Conservation (phyloP, 2,113 vertebrate genomes). For the Rhinichthys klamathensis region DNA sequence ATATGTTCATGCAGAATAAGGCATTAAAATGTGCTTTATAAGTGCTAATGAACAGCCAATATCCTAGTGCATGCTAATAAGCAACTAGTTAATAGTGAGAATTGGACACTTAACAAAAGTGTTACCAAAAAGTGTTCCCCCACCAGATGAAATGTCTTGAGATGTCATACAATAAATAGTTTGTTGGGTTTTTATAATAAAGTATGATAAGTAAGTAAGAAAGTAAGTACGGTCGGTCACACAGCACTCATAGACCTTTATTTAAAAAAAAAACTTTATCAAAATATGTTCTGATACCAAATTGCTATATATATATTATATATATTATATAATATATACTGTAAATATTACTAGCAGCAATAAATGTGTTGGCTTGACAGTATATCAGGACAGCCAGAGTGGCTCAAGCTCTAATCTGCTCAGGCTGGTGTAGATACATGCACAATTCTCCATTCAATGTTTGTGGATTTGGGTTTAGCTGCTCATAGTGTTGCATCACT, state of each 20-base stretch:
- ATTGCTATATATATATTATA: background rate
- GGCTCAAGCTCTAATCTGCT: conserved; percentile 7
- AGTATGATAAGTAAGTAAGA: background rate
- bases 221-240: background rate
- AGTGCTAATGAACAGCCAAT: no score
- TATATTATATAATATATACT: no score
- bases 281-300: background rate
- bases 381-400: conserved; percentile 1
- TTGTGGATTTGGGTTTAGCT: conserved; percentile 8
- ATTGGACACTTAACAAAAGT: no score
- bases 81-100: no score
- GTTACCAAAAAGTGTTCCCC: background rate
- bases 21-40: no score
- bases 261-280: fast-evolving
- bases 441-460: background rate
- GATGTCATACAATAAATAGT: background rate
- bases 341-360: background rate
- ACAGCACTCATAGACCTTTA: background rate
- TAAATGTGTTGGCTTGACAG: background rate
- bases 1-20: no score
- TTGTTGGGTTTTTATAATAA: background rate
- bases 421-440: background rate
- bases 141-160: background rate
- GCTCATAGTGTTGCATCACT: background rate
- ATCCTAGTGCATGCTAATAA: no score